Evolutionary conservation across 2,888 invertebrate species (phyloP).

Genomic region (Entomobrya proxima): DNA sequence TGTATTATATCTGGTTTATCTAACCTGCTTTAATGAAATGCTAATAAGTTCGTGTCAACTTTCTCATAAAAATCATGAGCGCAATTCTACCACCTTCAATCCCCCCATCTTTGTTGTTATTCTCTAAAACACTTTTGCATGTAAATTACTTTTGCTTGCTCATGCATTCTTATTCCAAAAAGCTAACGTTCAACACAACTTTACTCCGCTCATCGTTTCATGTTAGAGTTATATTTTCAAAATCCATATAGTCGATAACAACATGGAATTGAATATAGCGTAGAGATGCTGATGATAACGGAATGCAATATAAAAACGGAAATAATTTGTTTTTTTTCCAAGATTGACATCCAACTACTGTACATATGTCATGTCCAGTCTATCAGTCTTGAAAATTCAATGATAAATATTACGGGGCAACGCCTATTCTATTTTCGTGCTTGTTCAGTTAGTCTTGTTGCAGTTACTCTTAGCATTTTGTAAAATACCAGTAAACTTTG

Average conservation of each 20-base stretch:
- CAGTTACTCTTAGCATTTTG: neutral
- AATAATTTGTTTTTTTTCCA: constrained; percentile 40
- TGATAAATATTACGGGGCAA: constrained; percentile 55
- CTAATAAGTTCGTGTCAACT: constrained; percentile 4
- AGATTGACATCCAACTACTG: constrained; percentile 35
- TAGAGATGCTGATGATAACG: neutral
- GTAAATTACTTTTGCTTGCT: neutral
- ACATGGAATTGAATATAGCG: neutral
- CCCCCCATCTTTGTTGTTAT: neutral
- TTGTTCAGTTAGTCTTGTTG: no score
- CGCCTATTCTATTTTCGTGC: constrained; percentile 38
- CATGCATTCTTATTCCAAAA: neutral
- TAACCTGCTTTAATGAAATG: neutral
- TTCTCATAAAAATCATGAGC: constrained; percentile 15
- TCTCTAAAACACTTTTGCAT: neutral
- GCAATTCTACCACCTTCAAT: constrained; percentile 18
- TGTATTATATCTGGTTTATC: neutral
- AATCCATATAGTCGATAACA: neutral
- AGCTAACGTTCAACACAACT: neutral
- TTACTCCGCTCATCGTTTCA: neutral
- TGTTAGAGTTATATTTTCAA: constrained; percentile 1
- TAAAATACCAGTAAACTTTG: neutral
- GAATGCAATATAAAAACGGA: constrained; percentile 15
- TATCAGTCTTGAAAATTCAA: constrained; percentile 20
- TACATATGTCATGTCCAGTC: constrained; percentile 31